Conservation (phyloP, 2,113 vertebrate species). For the Paramormyrops kingsleyae region DNA sequence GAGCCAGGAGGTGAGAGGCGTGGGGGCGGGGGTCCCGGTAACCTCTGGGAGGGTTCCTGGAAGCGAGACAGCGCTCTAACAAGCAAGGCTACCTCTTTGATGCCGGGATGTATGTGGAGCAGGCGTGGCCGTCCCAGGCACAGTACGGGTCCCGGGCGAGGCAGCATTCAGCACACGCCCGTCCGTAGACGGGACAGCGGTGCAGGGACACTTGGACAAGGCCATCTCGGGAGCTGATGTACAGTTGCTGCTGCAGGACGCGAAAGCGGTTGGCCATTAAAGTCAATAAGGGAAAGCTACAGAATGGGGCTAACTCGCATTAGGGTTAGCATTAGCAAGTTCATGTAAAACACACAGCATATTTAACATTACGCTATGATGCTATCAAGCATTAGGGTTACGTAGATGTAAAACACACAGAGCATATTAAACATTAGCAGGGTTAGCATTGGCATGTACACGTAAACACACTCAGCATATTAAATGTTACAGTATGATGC, state of each 20-base stretch:
- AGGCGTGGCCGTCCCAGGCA: slow-evolving; percentile 90
- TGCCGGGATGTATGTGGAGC: slow-evolving; percentile 83
- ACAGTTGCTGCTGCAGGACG: slow-evolving; percentile 83
- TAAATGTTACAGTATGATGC: too few relatives aligned
- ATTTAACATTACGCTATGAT: background rate
- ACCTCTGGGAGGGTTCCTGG: background rate
- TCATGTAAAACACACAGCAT: background rate
- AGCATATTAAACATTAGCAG: background rate
- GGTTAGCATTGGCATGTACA: background rate
- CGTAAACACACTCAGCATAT: background rate
- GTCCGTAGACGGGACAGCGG: slow-evolving; percentile 88
- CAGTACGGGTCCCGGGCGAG: slow-evolving; percentile 96
- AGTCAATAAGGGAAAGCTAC: background rate
- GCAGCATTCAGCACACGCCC: slow-evolving; percentile 93
- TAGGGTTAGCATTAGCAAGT: background rate
- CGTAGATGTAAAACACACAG: background rate
- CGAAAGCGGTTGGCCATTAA: background rate
- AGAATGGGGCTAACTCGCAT: background rate
- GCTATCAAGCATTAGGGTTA: background rate
- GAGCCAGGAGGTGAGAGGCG: background rate
- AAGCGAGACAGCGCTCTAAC: too few relatives aligned
- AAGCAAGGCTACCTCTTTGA: slow-evolving; percentile 76
- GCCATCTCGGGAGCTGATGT: slow-evolving; percentile 79
- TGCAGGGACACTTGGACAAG: slow-evolving; percentile 87
- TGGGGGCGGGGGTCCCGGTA: background rate